Evolutionary conservation across 2,797 vertebrate genomes (phyloP).

Genomic region (Acrossocheilus fasciatus): DNA sequence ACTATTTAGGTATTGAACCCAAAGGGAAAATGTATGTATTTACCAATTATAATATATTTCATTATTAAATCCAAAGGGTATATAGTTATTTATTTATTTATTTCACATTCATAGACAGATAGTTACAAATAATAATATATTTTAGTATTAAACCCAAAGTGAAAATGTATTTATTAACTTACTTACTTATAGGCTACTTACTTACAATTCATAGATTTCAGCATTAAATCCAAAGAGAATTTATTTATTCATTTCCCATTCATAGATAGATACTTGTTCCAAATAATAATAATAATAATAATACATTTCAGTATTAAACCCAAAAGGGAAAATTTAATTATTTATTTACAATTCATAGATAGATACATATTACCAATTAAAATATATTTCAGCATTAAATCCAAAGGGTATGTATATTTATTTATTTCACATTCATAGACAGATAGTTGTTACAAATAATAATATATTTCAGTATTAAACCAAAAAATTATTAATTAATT

Average conservation of each 20-base stretch:
- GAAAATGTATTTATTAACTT: too few species aligned
- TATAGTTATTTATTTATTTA: too few species aligned
- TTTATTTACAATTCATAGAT: too few species aligned
- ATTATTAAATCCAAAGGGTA: not conserved
- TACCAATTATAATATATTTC: not conserved
- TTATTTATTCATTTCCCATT: not conserved
- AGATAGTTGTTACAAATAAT: not conserved
- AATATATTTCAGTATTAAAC: not conserved
- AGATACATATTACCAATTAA: too few species aligned
- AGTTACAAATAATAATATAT: too few species aligned
- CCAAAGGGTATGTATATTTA: not conserved
- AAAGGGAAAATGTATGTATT: not conserved
- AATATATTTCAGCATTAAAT: not conserved
- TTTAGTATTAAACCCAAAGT: too few species aligned
- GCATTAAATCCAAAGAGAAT: not conserved
- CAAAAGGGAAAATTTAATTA: too few species aligned
- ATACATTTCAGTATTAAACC: not conserved
- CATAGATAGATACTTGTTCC: not conserved
- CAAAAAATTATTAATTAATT: not conserved
- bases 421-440: not conserved
- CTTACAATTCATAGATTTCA: not conserved
- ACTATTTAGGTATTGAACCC: not conserved
- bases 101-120: too few species aligned
- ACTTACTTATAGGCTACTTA: too few species aligned
- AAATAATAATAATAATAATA: not conserved